Evolutionary conservation across 35 echinoderm and acorn worm genomes (phyloP).

Genomic region (Patiria miniata): DNA sequence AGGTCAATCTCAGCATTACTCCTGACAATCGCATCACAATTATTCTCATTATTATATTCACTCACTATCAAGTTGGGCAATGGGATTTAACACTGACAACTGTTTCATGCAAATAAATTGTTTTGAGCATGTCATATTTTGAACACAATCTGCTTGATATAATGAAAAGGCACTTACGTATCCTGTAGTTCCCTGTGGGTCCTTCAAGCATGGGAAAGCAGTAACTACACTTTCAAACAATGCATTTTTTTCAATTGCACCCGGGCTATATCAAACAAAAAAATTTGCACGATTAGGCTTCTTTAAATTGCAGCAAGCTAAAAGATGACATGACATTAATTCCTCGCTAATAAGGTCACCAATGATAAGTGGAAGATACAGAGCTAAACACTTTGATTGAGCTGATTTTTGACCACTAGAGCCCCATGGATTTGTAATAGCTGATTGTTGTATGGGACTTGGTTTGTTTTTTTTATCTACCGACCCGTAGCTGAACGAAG

Average conservation of each 20-base stretch:
- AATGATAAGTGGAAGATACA: constrained; percentile 50
- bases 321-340: not conserved
- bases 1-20: too few relatives aligned
- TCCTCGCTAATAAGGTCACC: constrained; percentile 15
- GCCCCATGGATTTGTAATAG: constrained; percentile 44
- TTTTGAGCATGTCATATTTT: too few relatives aligned
- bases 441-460: constrained; percentile 31
- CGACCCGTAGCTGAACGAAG: constrained; percentile 53
- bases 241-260: constrained; percentile 40
- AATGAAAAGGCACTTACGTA: constrained; percentile 23
- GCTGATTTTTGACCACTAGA: constrained; percentile 63
- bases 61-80: too few relatives aligned
- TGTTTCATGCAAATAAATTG: too few relatives aligned
- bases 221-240: constrained; percentile 17
- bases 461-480: constrained; percentile 62
- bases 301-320: not conserved
- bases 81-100: too few relatives aligned
- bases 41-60: too few relatives aligned
- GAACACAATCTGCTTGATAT: too few relatives aligned
- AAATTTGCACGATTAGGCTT: not conserved
- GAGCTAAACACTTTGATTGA: constrained; percentile 36
- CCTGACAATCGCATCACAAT: too few relatives aligned
- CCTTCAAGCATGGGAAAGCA: constrained; percentile 6
- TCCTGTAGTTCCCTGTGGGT: constrained; percentile 35
- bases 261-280: constrained; percentile 8